A percentile compares a stretch with the other conserved stretches of the same genome.
Conservation (phyloP, 2,888 invertebrate species). For the Shargacucullia verbasci region DNA sequence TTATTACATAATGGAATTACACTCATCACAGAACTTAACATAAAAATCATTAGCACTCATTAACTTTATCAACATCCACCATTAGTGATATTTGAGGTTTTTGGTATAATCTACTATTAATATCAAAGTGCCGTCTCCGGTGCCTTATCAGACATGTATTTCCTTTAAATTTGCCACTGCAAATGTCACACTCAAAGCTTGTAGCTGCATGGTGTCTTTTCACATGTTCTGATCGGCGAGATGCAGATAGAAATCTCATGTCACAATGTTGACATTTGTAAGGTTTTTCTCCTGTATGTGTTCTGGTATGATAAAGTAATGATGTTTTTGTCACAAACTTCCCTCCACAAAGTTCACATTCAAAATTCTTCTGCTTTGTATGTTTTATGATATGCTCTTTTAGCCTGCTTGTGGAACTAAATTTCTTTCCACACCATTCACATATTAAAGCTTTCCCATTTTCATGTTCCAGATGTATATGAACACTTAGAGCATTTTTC, state of each 20-base stretch:
- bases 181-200: constrained; percentile 62
- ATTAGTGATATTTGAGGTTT: not conserved
- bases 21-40: too few species aligned
- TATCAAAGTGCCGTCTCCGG: constrained; percentile 59
- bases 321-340: constrained; percentile 64
- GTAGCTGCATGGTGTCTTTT: constrained; percentile 55
- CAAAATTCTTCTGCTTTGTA: constrained; percentile 66
- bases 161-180: constrained; percentile 58
- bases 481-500: constrained; percentile 59
- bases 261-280: constrained; percentile 65
- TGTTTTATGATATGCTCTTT: constrained; percentile 64
- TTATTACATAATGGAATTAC: too few species aligned
- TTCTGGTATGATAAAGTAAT: constrained; percentile 64
- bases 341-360: constrained; percentile 61
- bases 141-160: constrained; percentile 55
- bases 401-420: constrained; percentile 58
- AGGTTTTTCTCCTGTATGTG: constrained; percentile 68
- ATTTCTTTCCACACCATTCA: constrained; percentile 65
- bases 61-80: too few species aligned
- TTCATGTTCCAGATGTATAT: constrained; percentile 64
- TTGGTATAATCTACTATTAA: constrained; percentile 52
- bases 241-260: constrained; percentile 61
- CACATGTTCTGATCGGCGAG: constrained; percentile 62
- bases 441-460: constrained; percentile 57
- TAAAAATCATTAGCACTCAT: too few species aligned